phyloP scores from a whole-genome alignment of 2,113 vertebrate species.

The Miniopterus natalensis region DNA sequence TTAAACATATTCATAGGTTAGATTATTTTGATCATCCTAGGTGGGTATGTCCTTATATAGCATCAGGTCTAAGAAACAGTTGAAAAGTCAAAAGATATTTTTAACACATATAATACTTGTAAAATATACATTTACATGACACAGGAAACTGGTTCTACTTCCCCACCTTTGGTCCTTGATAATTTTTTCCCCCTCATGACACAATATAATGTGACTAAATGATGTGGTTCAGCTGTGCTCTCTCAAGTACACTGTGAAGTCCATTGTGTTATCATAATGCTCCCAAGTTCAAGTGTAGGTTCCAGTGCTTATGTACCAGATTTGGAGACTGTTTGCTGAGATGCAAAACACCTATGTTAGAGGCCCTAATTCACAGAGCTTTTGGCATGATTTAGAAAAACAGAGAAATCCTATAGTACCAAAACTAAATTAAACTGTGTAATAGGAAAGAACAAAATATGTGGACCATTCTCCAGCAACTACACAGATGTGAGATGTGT shows the following conservation, averaged over 20 bases:
- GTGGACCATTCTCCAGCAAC: not conserved
- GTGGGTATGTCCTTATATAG: not conserved
- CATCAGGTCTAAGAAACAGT: not conserved
- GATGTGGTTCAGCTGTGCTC: not conserved
- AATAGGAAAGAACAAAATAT: constrained; percentile 67
- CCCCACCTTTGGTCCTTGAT: not conserved
- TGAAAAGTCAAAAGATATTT: constrained; percentile 12
- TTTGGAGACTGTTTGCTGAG: constrained; percentile 28
- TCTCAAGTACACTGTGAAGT: not conserved
- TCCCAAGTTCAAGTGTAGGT: not conserved
- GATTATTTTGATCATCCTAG: constrained; percentile 27
- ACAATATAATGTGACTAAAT: not conserved
- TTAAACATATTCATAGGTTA: not conserved
- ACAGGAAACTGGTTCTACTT: not conserved
- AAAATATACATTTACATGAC: not conserved
- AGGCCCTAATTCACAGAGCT: constrained; percentile 61
- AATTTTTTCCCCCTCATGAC: not conserved
- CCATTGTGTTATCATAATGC: not conserved
- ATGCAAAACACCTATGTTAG: constrained; percentile 34
- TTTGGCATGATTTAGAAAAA: constrained; percentile 72
- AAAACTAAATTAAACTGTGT: constrained; percentile 40
- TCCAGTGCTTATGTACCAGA: not conserved
- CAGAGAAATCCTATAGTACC: constrained; percentile 34
- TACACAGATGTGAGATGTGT: not conserved
- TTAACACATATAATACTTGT: not conserved